Percentiles rank a stretch among this genome's conserved stretches.
phyloP scores from a whole-genome alignment of 1,140 invertebrate species.

The Drosophila nikananu region DNA sequence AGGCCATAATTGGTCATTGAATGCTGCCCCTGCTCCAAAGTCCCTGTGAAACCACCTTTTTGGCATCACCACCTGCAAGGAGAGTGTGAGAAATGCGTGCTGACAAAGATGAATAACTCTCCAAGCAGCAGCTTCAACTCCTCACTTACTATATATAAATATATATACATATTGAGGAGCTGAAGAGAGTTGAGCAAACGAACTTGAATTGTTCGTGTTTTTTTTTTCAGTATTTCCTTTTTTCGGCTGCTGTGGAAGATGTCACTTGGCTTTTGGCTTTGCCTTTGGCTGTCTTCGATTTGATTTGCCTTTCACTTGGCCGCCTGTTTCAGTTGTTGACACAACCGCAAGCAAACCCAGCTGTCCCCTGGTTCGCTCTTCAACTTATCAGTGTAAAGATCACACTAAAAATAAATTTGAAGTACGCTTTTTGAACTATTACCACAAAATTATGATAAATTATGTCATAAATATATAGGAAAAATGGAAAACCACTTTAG shows the following conservation, averaged over 20 bases:
- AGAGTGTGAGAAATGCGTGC: slow-evolving; percentile 75
- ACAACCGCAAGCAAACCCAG: slow-evolving; percentile 5
- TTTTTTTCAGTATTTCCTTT: slow-evolving; percentile 2
- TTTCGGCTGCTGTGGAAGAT: slow-evolving; percentile 16
- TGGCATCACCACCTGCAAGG: slow-evolving; percentile 26
- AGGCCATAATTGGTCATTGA: slow-evolving; percentile 82
- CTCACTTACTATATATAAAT: not conserved
- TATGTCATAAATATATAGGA: not conserved
- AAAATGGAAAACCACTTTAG: not conserved
- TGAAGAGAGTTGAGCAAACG: slow-evolving; percentile 45
- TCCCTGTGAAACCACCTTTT: slow-evolving; percentile 12
- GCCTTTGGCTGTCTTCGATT: slow-evolving; percentile 21
- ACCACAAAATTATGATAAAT: not conserved
- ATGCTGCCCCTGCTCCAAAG: slow-evolving; percentile 39
- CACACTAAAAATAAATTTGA: slow-evolving; percentile 15
- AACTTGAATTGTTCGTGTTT: slow-evolving; percentile 40
- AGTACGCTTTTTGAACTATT: not conserved
- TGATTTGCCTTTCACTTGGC: slow-evolving; percentile 57
- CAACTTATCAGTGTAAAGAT: slow-evolving; percentile 39
- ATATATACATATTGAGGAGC: not conserved
- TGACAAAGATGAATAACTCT: slow-evolving; percentile 71
- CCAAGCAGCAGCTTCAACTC: slow-evolving; percentile 2
- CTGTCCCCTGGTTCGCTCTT: slow-evolving; percentile 13
- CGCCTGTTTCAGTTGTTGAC: slow-evolving; percentile 22
- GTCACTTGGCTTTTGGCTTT: slow-evolving; percentile 29